Base-by-base conservation (phyloP, 2,888 invertebrate genomes). In the Busseola fusca region DNA sequence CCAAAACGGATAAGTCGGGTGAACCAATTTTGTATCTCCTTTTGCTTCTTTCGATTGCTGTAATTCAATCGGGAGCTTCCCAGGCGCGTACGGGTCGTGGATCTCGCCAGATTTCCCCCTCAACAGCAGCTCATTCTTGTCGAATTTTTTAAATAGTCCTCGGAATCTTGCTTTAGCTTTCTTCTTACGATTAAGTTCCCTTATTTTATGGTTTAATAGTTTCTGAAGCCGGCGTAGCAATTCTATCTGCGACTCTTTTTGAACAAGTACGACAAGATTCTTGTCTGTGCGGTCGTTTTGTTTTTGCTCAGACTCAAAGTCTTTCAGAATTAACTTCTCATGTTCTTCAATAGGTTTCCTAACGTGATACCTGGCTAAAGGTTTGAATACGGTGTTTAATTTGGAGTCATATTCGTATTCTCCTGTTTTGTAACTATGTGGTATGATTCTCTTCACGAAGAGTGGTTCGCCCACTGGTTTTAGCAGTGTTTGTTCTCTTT, bases 1-100 rank as follows among this genome's bases (percentile, higher is more conserved):
- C 89, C 89, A 91, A 54, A 81, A 88, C 0, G 86, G 82, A 59
- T 89, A 87, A 0, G 60, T 1, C 1, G 86, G 5, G 48, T 21
- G 25, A 66, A 58, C 0, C 25, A n/a, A 0, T 63, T 62, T 9
- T 42, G 48, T 16, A 57, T 3, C 1, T 5, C 0, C 0, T 10
- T 57, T 30, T 0, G 14, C 18, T 1, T 9, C 1, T 2, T 16
- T 1, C 0, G 1, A 0, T 0, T 18, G 16, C 1, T 7, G 12
- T 9, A 73, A 30, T 0, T 30, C 25, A 0, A 30, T 0, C 0
- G 68, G 59, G 0, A 73, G 12, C 0, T 76, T 60, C 0, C 73
- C 78, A 1, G 74, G 76, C 3, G 72, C 72, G 1, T 42, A 18
- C 0, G 78, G 72, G 21, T 81, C 75, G n/a, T 72, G 0, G 0